Evolutionary conservation across 2,797 vertebrate genomes (phyloP).

Genomic region (Pseudomugil gertrudae): DNA sequence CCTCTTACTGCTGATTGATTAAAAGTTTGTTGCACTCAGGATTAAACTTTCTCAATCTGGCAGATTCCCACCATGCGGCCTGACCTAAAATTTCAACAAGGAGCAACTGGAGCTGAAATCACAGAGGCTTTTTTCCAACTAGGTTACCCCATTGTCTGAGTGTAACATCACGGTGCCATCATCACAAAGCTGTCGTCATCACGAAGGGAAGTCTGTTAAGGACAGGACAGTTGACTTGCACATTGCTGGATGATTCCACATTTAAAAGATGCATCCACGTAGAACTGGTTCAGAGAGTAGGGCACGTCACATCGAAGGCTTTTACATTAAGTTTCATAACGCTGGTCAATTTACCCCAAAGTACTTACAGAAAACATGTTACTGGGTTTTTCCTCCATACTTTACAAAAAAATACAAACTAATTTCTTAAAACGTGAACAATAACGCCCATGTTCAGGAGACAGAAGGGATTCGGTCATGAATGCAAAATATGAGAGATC

Average conservation of each 20-base stretch:
- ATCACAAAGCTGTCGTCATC: constrained; percentile 5
- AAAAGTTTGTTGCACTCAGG: not conserved
- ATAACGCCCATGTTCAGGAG: no score
- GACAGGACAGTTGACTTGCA: not conserved
- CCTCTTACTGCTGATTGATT: constrained; percentile 5
- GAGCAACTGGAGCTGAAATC: constrained; percentile 56
- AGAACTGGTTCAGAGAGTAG: no score
- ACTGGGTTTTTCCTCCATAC: no score
- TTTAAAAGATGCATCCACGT: not conserved
- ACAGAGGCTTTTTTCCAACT: constrained; percentile 39
- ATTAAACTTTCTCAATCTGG: constrained; percentile 2
- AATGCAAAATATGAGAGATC: not conserved
- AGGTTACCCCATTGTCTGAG: constrained; percentile 38
- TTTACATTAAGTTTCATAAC: not conserved
- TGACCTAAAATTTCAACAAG: constrained; percentile 41
- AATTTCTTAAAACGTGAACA: no score
- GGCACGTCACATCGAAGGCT: no score
- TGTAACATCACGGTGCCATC: constrained; percentile 13
- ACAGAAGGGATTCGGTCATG: no score
- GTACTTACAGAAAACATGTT: not conserved
- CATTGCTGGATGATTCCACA: not conserved
- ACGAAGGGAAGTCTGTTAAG: constrained; percentile 1
- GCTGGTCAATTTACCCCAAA: not conserved
- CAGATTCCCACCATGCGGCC: constrained; percentile 40
- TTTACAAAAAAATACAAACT: no score